Evolutionary conservation across 2,113 vertebrate species (phyloP).

Genomic region (Chionomys nivalis): DNA sequence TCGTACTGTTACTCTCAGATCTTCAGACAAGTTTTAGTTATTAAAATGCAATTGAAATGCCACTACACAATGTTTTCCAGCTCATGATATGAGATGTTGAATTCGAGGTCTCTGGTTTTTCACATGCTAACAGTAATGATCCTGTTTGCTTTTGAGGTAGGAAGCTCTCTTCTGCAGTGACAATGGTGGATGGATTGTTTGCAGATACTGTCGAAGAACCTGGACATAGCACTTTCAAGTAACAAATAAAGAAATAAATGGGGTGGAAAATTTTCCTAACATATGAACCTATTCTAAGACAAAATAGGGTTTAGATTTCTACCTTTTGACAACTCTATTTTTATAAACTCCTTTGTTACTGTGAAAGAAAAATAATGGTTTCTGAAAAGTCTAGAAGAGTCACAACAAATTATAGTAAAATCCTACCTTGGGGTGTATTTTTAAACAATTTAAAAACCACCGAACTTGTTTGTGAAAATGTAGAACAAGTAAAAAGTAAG

Average conservation of each 20-base stretch:
- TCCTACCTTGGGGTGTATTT: constrained; percentile 7
- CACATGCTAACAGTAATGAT: not conserved
- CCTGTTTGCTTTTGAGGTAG: not conserved
- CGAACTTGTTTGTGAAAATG: not conserved
- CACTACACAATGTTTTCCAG: not conserved
- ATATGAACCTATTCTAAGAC: not conserved
- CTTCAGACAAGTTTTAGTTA: no score
- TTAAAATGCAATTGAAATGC: no score
- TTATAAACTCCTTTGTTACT: not conserved
- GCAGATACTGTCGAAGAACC: not conserved
- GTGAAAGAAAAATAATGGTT: not conserved
- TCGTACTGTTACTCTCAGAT: no score
- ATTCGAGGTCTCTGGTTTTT: not conserved
- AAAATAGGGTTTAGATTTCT: not conserved
- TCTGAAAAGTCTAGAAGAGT: constrained; percentile 57
- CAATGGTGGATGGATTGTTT: not conserved
- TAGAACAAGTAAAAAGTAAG: not conserved
- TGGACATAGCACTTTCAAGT: not conserved
- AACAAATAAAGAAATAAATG: not conserved
- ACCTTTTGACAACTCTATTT: constrained; percentile 59
- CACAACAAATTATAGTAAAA: constrained; percentile 51
- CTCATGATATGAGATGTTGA: not conserved
- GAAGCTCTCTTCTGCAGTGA: not conserved
- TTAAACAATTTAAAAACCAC: not conserved
- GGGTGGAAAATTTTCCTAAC: not conserved